Base-by-base conservation (phyloP, 2,797 vertebrate species). In the Enteromius paludinosus region DNA sequence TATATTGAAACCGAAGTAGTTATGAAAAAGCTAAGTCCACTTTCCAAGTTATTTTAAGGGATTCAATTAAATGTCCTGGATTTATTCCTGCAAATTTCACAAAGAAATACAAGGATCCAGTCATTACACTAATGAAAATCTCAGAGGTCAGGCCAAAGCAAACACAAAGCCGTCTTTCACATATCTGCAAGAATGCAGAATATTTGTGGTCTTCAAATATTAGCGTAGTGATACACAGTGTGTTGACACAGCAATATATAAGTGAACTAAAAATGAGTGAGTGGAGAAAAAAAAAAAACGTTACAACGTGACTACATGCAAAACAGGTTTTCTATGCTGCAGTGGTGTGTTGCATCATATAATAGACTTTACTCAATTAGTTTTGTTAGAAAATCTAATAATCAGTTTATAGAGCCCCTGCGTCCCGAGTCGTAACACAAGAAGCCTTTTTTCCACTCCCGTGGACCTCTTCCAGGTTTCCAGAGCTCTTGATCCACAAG, bases 391-490 rank as follows among this genome's bases (percentile, higher is more conserved):
- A 64, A 83, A 80, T 71, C 23, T 25, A 9, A 82, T 77, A 76
- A 83, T 71, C 71, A 52, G 65, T 61, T 64, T 75, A 62, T 33
- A 28, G 45, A 83, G 25, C 65, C 70, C 65, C 56, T 54, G 61
- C 11, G 41, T 33, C 30, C 52, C 11, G 11, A 35, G 15, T 10
- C 12, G 54, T 47, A 28, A 82, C 43, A 65, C 77, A 73, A 28
- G 71, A 62, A 52, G 33, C 9, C 15, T 15, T 38, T 79, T 86
- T 83, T 79, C 81, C 54, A 5, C 52, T 79, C 47, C 62, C 5
- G 33, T 64, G 62, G 52, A 83, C 12, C 20, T 54, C 73, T 83
- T 85, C 28, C 78, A 74, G 23, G 20, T 85, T 83, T 87, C 61
- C 81, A 74, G 7, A 69, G 45, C 54, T 59, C 11, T 56, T 59